Base-by-base conservation (phyloP, 2,888 invertebrate species). In the Chrysodeixis includens region DNA sequence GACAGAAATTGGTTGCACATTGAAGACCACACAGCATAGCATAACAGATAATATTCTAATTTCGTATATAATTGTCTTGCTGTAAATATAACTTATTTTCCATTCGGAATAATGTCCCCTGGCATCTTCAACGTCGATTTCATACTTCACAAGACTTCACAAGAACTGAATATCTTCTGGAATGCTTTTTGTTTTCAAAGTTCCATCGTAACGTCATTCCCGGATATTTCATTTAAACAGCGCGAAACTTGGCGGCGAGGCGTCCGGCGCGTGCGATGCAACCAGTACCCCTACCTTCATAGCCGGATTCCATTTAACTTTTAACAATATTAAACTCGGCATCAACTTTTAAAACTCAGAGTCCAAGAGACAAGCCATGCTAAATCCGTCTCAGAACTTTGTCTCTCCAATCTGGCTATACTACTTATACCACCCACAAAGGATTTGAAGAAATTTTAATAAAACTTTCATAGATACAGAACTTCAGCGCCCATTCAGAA, bases 381-480 rank as follows among this genome's bases (percentile, higher is more conserved):
- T 7, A 56, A 59, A 14, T 2, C 4, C 9, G n/a, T 46, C 58
- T 53, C 10, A 46, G n/a, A 73, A 62, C 58, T 44, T 58, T 26
- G 20, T 5, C 30, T 49, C 18, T 51, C 14, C 14, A 58, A 64
- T 52, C 20, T 40, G 55, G 35, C 44, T 44, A 32, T 46, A 30
- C 12, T 52, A 56, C 9, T 5, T 18, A 57, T 46, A 56, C 46
- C 60, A 30, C 1, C 14, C 5, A 35, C 18, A 64, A 59, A 58
- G 53, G 18, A 54, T 46, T 35, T 51, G 10, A 66, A 71, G 53
- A 66, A 62, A 59, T 58, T 52, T 59, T 66, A 51, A 56, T 59
- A 51, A 62, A 49, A 49, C 46, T 49, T 49, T 49, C 20, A 20
- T 49, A 49, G 46, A 49, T 49, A 49, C 20, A 4, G 26, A 76